Conservation (phyloP, 1,140 invertebrate genomes). For the Chymomyza costata region DNA sequence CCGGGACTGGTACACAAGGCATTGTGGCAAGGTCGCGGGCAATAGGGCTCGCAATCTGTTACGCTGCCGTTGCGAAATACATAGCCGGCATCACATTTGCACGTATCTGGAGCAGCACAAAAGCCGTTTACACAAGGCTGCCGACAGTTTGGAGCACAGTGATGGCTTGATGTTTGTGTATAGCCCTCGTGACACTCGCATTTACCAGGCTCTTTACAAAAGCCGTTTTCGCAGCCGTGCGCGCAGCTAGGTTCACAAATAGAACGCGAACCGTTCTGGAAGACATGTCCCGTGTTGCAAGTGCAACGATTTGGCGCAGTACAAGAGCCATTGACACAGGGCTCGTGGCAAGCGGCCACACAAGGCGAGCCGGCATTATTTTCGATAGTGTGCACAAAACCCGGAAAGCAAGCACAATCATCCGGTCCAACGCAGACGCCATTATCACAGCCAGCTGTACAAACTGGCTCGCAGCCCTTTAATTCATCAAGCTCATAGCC, state of each 20-base stretch:
- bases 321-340: slow-evolving; percentile 73
- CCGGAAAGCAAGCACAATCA: slow-evolving; percentile 69
- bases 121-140: slow-evolving; percentile 77
- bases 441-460: slow-evolving; percentile 50
- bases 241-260: slow-evolving; percentile 58
- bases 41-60: slow-evolving; percentile 61
- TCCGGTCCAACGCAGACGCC: slow-evolving; percentile 75
- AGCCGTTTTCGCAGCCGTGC: slow-evolving; percentile 64
- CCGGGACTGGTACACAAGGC: slow-evolving; percentile 76
- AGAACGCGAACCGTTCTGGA: slow-evolving; percentile 34
- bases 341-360: slow-evolving; percentile 63
- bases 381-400: slow-evolving; percentile 40
- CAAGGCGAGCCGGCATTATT: slow-evolving; percentile 45
- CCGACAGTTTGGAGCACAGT: slow-evolving; percentile 77
- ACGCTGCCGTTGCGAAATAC: slow-evolving; percentile 66
- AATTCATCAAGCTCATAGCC: slow-evolving; percentile 42
- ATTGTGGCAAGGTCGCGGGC: slow-evolving; percentile 63
- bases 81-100: slow-evolving; percentile 78
- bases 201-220: slow-evolving; percentile 52
- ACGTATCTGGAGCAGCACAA: slow-evolving; percentile 79
- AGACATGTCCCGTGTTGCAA: slow-evolving; percentile 63
- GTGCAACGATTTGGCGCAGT: slow-evolving; percentile 74
- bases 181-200: slow-evolving; percentile 67
- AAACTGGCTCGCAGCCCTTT: slow-evolving; percentile 54
- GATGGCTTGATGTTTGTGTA: slow-evolving; percentile 38